A percentile compares a stretch with the other conserved stretches of the same genome.
Conservation (phyloP, 2,888 invertebrate genomes). For the Drosophila nr. fundita region DNA sequence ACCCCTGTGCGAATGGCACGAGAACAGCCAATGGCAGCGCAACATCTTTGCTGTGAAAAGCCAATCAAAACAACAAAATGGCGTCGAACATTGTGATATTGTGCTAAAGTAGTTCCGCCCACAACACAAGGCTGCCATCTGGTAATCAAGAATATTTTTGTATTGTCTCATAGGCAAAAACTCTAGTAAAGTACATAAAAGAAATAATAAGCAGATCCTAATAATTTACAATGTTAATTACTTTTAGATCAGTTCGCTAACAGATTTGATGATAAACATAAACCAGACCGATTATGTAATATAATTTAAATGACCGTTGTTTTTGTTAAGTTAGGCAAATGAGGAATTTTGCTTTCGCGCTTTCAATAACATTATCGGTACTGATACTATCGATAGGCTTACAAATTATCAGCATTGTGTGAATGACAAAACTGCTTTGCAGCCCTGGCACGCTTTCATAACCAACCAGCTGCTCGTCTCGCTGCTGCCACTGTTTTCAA, state of each 20-base stretch:
- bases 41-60: constrained; percentile 16
- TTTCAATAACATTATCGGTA: background rate
- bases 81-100: constrained; percentile 29
- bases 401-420: background rate
- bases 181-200: background rate
- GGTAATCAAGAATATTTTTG: background rate
- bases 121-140: background rate
- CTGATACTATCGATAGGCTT: background rate
- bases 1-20: constrained; percentile 35
- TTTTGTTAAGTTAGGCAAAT: background rate
- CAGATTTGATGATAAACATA: background rate
- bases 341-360: background rate
- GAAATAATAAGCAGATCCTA: background rate
- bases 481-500: background rate
- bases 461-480: constrained; percentile 40
- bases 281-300: background rate
- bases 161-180: background rate
- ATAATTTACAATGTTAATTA: background rate
- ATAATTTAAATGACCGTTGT: constrained; percentile 5
- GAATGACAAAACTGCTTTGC: constrained; percentile 18
- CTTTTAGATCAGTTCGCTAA: background rate
- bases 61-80: constrained; percentile 68
- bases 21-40: constrained; percentile 47
- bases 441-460: constrained; percentile 67
- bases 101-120: constrained; percentile 11